These are phyloP conservation scores for Drosophila melanocephala DNA, from an alignment of 2,888 invertebrate genomes.

Conservation along the genomic window DNA sequence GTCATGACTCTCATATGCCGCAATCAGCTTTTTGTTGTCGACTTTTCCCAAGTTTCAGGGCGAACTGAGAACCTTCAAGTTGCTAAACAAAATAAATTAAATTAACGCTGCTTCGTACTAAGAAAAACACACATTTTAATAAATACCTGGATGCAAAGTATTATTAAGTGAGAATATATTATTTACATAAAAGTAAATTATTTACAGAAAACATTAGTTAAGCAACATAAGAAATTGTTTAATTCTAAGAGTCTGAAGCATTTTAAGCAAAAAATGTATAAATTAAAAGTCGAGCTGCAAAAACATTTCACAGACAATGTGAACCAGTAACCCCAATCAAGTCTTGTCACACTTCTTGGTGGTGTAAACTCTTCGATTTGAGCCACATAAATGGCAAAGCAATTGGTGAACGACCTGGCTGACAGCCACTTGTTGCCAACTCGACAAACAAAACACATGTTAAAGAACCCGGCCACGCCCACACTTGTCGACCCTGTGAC, in stretches of 20 bases:
- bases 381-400: conserved; percentile 17
- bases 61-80: not conserved
- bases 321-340: conserved; percentile 59
- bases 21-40: conserved; percentile 9
- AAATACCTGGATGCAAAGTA: not conserved
- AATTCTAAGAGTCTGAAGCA: not conserved
- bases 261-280: not conserved
- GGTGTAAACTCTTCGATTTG: conserved; percentile 8
- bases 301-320: conserved; percentile 32
- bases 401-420: conserved; percentile 35
- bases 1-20: conserved; percentile 2
- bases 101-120: not conserved
- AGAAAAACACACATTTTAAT: not conserved
- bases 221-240: not conserved
- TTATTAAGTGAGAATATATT: not conserved
- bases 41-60: not conserved
- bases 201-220: not conserved
- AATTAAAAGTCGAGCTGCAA: conserved; percentile 10
- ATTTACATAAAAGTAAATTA: not conserved
- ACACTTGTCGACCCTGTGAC: conserved; percentile 8
- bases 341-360: conserved; percentile 6
- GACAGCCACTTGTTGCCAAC: conserved; percentile 64
- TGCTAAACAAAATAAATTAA: not conserved
- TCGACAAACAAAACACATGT: conserved; percentile 45
- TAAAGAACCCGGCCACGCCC: conserved; percentile 28